These are phyloP conservation scores for Vulpes ferrilata DNA, from an alignment of 2,113 vertebrate genomes.

Conservation along the genomic window DNA sequence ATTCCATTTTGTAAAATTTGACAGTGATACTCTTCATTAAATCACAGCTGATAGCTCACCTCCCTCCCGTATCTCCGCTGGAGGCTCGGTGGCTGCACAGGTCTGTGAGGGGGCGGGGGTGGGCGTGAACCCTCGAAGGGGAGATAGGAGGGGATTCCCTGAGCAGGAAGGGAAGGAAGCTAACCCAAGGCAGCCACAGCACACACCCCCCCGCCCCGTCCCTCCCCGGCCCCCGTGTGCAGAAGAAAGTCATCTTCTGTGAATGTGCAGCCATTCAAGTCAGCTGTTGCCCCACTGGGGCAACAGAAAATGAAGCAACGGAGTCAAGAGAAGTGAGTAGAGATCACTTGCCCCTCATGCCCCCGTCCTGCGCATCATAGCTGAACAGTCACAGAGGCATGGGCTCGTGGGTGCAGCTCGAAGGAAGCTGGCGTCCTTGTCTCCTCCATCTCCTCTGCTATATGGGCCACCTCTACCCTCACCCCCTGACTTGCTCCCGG, in stretches of 20 bases:
- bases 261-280: background rate
- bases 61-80: background rate
- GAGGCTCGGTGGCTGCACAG: background rate
- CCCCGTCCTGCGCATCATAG: background rate
- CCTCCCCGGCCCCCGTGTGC: background rate
- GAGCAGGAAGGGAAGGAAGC: background rate
- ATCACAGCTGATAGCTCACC: background rate
- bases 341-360: fast-evolving
- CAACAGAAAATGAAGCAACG: background rate
- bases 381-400: background rate
- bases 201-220: no score
- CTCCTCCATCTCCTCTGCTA: background rate
- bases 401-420: background rate
- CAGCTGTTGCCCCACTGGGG: background rate
- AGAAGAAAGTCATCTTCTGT: background rate
- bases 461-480: background rate
- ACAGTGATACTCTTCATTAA: slow-evolving; percentile 58
- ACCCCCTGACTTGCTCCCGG: background rate
- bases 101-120: background rate
- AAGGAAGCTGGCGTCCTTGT: no score
- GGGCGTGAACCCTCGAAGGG: background rate
- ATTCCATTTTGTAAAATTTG: slow-evolving; percentile 64
- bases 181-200: background rate
- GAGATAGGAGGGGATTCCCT: slow-evolving; percentile 12
- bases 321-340: background rate